These are phyloP conservation scores for Cremastobaeus sp. DNA, from an alignment of 2,888 invertebrate genomes.

Conservation along the genomic window DNA sequence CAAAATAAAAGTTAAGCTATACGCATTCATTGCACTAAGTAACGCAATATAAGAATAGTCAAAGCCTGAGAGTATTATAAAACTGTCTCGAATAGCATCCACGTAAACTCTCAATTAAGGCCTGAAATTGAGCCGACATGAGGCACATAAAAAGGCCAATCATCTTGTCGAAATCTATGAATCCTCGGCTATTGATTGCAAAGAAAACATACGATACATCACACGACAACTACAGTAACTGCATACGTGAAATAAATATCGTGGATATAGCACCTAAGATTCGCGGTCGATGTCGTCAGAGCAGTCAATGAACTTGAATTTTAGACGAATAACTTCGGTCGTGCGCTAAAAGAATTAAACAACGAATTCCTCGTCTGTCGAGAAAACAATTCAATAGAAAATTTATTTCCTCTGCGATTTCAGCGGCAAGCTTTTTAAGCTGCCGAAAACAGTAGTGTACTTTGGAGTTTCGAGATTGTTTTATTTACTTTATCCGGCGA, in stretches of 20 bases:
- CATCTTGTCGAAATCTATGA: conserved; percentile 24
- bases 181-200: conserved; percentile 25
- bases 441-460: too few relatives aligned
- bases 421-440: too few relatives aligned
- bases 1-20: too few relatives aligned
- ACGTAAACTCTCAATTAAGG: too few relatives aligned
- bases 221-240: conserved; percentile 24
- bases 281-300: conserved; percentile 41
- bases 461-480: too few relatives aligned
- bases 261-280: conserved; percentile 32
- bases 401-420: neutral
- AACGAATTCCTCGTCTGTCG: too few relatives aligned
- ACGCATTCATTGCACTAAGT: too few relatives aligned
- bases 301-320: conserved; percentile 45
- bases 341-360: conserved; percentile 3
- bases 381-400: neutral
- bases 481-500: neutral
- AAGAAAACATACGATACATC: conserved; percentile 28
- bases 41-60: too few relatives aligned
- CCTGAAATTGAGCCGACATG: too few relatives aligned
- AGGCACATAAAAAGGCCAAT: conserved; percentile 21
- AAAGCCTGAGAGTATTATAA: too few relatives aligned
- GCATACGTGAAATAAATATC: conserved; percentile 42
- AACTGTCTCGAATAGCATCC: too few relatives aligned
- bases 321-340: conserved; percentile 7